A percentile compares a stretch with the other conserved stretches of the same genome.
Evolutionary conservation across 92 coral and sea anemone genomes (phyloP).

Genomic region (Isaurus tuberculatus): DNA sequence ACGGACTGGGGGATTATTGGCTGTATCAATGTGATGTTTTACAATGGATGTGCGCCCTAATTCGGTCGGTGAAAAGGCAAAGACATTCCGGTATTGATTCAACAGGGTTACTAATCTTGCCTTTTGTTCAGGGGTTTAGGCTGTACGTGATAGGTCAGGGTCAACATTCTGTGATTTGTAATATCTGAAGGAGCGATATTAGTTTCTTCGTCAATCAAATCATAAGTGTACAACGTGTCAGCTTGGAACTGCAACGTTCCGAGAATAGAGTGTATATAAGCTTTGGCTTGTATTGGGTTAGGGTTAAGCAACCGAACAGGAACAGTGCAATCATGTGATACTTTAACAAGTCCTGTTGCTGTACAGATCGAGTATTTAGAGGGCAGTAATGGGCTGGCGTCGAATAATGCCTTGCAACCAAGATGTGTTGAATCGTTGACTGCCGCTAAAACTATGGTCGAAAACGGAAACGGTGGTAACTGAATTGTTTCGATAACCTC

Average conservation of each 20-base stretch:
- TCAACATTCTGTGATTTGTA: background rate
- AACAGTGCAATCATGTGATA: background rate
- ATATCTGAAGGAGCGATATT: background rate
- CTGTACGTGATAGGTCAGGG: background rate
- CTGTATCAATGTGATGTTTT: constrained; percentile 29
- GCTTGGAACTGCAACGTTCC: background rate
- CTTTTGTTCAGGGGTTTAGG: background rate
- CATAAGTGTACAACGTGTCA: background rate
- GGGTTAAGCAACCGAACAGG: constrained; percentile 22
- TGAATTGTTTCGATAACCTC: no score
- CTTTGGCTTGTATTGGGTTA: background rate
- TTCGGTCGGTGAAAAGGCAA: constrained; percentile 18
- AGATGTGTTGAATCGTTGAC: no score
- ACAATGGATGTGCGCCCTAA: constrained; percentile 43
- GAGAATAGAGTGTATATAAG: background rate
- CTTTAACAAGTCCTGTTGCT: background rate
- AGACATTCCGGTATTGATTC: constrained; percentile 22
- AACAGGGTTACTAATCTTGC: background rate
- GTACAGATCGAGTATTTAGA: background rate
- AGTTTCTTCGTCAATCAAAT: background rate
- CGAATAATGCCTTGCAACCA: background rate
- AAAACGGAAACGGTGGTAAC: no score
- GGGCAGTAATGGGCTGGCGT: background rate
- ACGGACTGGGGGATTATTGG: background rate
- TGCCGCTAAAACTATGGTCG: no score